Percentiles rank a stretch among this genome's conserved stretches.
Evolutionary conservation across 2,113 vertebrate genomes (phyloP).

Genomic region (Hypanus sabinus): DNA sequence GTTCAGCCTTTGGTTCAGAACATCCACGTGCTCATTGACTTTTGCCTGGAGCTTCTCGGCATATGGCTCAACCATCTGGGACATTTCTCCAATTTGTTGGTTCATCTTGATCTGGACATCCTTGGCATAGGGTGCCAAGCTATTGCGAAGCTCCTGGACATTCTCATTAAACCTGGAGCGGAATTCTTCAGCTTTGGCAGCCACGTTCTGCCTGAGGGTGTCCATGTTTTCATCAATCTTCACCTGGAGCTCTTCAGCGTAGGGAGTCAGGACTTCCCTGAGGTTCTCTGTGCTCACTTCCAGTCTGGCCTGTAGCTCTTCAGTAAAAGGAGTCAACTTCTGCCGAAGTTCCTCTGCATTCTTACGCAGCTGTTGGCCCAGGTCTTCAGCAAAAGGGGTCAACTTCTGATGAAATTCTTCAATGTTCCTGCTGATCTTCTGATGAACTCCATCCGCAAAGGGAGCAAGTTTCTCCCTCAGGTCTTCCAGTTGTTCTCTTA

Average conservation of each 20-base stretch:
- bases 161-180: constrained; percentile 52
- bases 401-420: constrained; percentile 50
- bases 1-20: constrained; percentile 45
- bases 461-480: constrained; percentile 62
- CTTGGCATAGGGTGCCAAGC: constrained; percentile 45
- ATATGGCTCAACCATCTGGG: constrained; percentile 48
- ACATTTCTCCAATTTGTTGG: constrained; percentile 59
- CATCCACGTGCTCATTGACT: constrained; percentile 49
- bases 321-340: constrained; percentile 51
- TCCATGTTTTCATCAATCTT: constrained; percentile 52
- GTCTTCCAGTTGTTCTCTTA: constrained; percentile 67
- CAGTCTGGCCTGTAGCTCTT: constrained; percentile 45
- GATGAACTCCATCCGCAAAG: constrained; percentile 50
- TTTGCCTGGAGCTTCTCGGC: neutral
- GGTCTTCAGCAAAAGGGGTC: constrained; percentile 51
- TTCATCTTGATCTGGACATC: constrained; percentile 47
- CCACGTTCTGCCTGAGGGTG: constrained; percentile 46
- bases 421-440: constrained; percentile 48
- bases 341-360: constrained; percentile 61
- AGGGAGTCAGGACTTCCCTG: constrained; percentile 53
- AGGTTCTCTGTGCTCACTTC: constrained; percentile 54
- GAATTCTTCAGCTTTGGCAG: constrained; percentile 54
- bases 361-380: constrained; percentile 62
- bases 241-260: constrained; percentile 47
- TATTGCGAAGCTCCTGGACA: constrained; percentile 57